Percentiles rank a stretch among this genome's conserved stretches.
These are phyloP conservation scores for Caenorhabditis sp. DNA, from an alignment of 2,888 invertebrate species.

Conservation along the genomic window DNA sequence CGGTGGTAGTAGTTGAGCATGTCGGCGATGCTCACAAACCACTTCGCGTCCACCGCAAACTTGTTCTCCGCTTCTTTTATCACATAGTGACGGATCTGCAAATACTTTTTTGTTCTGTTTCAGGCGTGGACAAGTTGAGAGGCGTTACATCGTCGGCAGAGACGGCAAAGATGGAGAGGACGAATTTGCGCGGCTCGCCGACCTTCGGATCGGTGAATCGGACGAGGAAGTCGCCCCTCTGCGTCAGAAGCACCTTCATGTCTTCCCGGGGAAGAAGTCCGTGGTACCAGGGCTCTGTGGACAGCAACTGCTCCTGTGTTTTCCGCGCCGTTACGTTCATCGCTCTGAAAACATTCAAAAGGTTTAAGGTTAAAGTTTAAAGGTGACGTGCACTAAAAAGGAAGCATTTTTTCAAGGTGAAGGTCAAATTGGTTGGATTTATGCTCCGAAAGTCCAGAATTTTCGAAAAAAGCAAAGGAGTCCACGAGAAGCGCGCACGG, in stretches of 20 bases:
- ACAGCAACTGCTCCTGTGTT: conserved; percentile 5
- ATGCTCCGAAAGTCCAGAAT: not conserved
- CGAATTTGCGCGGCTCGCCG: conserved; percentile 59
- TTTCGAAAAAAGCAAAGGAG: not conserved
- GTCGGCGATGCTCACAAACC: conserved; percentile 54
- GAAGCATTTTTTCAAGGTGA: no score
- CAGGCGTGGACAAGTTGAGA: no score
- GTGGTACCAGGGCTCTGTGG: conserved; percentile 63
- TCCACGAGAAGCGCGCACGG: no score
- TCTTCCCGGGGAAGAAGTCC: conserved; percentile 71
- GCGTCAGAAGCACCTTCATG: conserved; percentile 61
- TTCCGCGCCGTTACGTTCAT: not conserved
- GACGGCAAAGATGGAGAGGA: conserved; percentile 56
- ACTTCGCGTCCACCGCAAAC: conserved; percentile 56
- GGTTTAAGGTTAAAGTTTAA: no score
- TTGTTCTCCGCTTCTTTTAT: conserved; percentile 42
- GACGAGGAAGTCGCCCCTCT: conserved; percentile 67
- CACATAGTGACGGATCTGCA: conserved; percentile 67
- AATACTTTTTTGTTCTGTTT: no score
- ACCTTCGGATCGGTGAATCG: conserved; percentile 66
- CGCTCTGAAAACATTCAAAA: no score
- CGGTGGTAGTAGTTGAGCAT: conserved; percentile 58
- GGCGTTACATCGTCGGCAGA: conserved; percentile 23
- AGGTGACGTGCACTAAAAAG: no score
- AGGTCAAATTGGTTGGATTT: no score